These are phyloP conservation scores for Andrena hattorfiana DNA, from an alignment of 2,888 invertebrate genomes.

Conservation along the genomic window DNA sequence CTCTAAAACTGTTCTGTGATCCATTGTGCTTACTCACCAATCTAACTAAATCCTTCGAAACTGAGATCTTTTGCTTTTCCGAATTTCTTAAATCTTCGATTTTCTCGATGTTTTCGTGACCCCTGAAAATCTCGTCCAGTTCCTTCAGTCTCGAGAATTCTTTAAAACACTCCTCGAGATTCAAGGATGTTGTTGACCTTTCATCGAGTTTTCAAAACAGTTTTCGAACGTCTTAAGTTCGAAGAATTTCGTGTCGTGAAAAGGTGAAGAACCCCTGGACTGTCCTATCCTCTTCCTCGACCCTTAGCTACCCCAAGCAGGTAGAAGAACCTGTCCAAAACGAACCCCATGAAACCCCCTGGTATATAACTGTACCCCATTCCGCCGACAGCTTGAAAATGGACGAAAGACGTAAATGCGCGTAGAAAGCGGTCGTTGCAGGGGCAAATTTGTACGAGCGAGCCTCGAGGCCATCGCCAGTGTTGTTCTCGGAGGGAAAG, in stretches of 20 bases:
- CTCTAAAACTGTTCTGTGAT: too few relatives aligned
- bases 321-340: not conserved
- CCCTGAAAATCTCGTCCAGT: not conserved
- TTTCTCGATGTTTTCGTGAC: not conserved
- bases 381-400: not conserved
- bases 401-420: not conserved
- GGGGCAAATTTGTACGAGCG: slow-evolving; percentile 2
- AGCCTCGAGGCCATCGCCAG: slow-evolving; percentile 54
- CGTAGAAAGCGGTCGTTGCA: not conserved
- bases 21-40: too few relatives aligned
- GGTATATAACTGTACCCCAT: not conserved
- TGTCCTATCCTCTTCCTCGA: too few relatives aligned
- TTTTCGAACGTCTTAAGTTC: not conserved
- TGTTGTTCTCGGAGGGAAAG: slow-evolving; percentile 59
- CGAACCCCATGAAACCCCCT: not conserved
- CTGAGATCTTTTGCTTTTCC: not conserved
- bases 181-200: not conserved
- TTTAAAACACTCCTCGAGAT: slow-evolving; percentile 5
- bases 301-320: not conserved
- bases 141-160: not conserved
- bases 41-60: too few relatives aligned
- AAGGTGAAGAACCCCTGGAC: too few relatives aligned
- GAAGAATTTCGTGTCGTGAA: not conserved
- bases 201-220: not conserved
- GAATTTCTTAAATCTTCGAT: not conserved